Percentiles rank a stretch among this genome's conserved stretches.
Conservation (phyloP, 2,113 vertebrate genomes). For the Brienomyrus brachyistius region DNA sequence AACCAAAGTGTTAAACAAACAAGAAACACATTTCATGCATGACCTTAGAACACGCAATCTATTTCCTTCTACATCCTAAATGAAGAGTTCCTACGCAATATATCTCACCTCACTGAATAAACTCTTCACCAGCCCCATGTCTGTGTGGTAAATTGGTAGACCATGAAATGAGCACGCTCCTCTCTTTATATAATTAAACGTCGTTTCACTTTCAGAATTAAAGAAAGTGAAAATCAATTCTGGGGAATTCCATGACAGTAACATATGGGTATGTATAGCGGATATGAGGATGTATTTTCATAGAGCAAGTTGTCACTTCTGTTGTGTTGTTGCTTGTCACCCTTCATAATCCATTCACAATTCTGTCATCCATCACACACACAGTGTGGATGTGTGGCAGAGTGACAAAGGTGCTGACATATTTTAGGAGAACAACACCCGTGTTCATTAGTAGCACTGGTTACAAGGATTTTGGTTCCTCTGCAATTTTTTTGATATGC, state of each 20-base stretch:
- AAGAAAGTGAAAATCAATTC: neutral
- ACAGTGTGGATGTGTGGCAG: neutral
- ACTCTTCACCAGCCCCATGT: neutral
- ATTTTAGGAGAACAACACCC: no score
- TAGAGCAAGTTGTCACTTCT: neutral
- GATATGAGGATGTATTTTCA: neutral
- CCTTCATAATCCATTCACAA: neutral
- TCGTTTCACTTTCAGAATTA: neutral
- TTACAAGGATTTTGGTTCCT: no score
- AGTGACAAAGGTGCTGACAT: neutral
- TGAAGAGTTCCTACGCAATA: neutral
- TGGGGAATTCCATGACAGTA: neutral
- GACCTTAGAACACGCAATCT: neutral
- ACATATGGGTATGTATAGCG: neutral
- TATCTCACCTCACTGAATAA: neutral
- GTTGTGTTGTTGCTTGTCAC: neutral
- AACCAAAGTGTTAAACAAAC: neutral
- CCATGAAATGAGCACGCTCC: neutral
- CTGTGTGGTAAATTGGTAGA: neutral
- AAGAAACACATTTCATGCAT: neutral
- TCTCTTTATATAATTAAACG: neutral
- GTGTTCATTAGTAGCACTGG: no score
- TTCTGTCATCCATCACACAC: neutral
- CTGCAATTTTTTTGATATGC: no score
- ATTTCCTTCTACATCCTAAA: neutral